Base-by-base conservation (phyloP, 2,113 vertebrate genomes). In the Macrotis lagotis region DNA sequence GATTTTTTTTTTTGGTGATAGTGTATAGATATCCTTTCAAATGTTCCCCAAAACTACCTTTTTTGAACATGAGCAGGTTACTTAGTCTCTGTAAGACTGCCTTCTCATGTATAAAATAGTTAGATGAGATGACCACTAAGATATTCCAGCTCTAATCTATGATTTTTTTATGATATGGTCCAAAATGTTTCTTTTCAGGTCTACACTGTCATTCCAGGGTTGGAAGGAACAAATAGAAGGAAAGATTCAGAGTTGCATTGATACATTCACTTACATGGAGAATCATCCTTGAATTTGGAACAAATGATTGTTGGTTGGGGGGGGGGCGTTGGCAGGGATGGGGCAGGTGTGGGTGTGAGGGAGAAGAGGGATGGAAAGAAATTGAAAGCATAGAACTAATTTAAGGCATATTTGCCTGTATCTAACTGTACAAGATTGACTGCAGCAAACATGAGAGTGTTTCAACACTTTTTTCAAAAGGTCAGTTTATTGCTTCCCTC, bases 171-270 rank as follows among this genome's bases (percentile, higher is more conserved):
- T n/a, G 19, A 83, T 44, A 24, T 44, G 37, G 19, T 19, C 49
- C 55, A 50, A 19, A 3, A 19, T 8, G 28, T 37, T 44, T 48
- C 47, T 83, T 19, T 83, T 47, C 0, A 6, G 25, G 90, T 25
- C 0, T 0, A 28, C 8, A 2, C 31, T 3, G 0, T 28, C 91
- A 26, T 25, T 52, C 25, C 0, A 0, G 24, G 14, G 55, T 11
- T 0, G 31, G 9, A 37, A 22, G 31, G 90, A 9, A 51, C 50
- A 24, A 24, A 44, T 28, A 50, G 2, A 31, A 28, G 93, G 24
- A 25, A 7, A 44, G 22, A 4, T 0, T 66, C 3, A 44, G 44
- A 2, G 2, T 48, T 28, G 44, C 49, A 48, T 47, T 7, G 7
- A 25, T 44, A n/a, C 8, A 0, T 88, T 50, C 92, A 0, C 50